Evolutionary conservation across 2,797 vertebrate species (phyloP), one percentile per base, ranked within the genome.

Genomic region (Mormyrops attenuatus): DNA sequence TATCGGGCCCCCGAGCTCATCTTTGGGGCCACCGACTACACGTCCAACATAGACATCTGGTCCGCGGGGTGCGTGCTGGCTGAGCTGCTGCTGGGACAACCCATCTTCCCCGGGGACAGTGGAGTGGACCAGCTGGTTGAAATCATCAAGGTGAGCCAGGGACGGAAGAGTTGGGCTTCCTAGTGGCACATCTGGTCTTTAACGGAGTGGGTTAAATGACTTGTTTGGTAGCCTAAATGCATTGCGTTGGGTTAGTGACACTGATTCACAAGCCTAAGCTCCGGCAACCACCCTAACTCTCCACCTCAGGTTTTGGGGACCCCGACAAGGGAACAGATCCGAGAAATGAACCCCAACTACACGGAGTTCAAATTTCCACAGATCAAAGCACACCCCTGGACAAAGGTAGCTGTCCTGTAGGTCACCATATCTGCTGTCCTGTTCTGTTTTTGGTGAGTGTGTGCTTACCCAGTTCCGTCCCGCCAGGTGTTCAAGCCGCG

Each of bases 321-420:
- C 82, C 98, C 98, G 47, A 99, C 97, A 50, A 96, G 98, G 95
- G 98, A 98, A 95, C 98, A 99, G 94, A 99, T 99, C 91, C 94
- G 98, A 91, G 97, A 99, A 94, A 99, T 99, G 98, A 99, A 99
- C 94, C 98, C 98, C 15, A 99, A 99, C 94, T 99, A 99, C 93
- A 99, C 98, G 91, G 98, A 99, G 95, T 99, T 99, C 94, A 99
- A 98, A 94, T 98, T 98, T 91, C 98, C 98, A 90, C 98, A 98
- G 95, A 98, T 98, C 93, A 98, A 98, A 97, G 98, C 98, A 92
- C 98, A 99, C 92, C 98, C 98, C 88, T 99, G 98, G 98, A 97
- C 97, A 93, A 98, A 98, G 97, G 97, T 97, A 92, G 13, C 22
- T 2, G 26, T 38, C 0, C 52, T 11, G 15, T 47, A 38, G 50